Percentiles rank a stretch among this genome's conserved stretches.
These are phyloP conservation scores for Nycteola revayana DNA, from an alignment of 2,888 invertebrate genomes.

Conservation along the genomic window DNA sequence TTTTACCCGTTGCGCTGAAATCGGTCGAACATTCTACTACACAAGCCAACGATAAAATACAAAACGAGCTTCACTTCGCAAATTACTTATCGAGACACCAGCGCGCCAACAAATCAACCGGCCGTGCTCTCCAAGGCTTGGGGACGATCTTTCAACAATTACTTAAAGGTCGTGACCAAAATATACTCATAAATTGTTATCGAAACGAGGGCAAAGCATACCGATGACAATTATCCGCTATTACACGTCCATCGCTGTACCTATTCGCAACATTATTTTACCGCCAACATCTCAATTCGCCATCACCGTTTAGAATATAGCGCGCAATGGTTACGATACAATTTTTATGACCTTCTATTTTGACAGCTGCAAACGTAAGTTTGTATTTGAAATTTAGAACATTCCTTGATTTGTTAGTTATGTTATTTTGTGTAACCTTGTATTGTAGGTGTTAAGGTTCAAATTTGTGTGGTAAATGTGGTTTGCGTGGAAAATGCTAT, in stretches of 20 bases:
- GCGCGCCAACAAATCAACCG: conserved; percentile 38
- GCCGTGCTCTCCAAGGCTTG: conserved; percentile 40
- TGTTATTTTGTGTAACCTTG: conserved; percentile 2
- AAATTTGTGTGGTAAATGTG: conserved; percentile 4
- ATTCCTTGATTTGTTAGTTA: conserved; percentile 1
- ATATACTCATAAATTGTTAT: conserved; percentile 65
- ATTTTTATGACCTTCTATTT: conserved; percentile 16
- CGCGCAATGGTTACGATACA: conserved; percentile 16
- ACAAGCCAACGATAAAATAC: too few relatives aligned
- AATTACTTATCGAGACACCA: conserved; percentile 21
- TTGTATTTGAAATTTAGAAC: conserved; percentile 18
- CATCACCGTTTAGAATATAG: conserved; percentile 9
- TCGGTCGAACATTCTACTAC: too few relatives aligned
- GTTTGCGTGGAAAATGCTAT: conserved; percentile 6
- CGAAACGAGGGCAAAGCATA: conserved; percentile 52
- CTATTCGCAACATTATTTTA: conserved; percentile 23
- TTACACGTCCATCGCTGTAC: conserved; percentile 49
- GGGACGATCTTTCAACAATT: conserved; percentile 56
- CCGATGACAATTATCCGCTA: conserved; percentile 69
- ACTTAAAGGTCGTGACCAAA: conserved; percentile 66
- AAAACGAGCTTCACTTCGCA: conserved; percentile 17
- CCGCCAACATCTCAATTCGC: conserved; percentile 22
- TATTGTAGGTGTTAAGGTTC: background rate
- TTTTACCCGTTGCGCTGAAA: too few relatives aligned
- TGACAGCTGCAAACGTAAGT: conserved; percentile 16